Conservation (phyloP, 1,140 invertebrate genomes). For the Drosophila aff. region DNA sequence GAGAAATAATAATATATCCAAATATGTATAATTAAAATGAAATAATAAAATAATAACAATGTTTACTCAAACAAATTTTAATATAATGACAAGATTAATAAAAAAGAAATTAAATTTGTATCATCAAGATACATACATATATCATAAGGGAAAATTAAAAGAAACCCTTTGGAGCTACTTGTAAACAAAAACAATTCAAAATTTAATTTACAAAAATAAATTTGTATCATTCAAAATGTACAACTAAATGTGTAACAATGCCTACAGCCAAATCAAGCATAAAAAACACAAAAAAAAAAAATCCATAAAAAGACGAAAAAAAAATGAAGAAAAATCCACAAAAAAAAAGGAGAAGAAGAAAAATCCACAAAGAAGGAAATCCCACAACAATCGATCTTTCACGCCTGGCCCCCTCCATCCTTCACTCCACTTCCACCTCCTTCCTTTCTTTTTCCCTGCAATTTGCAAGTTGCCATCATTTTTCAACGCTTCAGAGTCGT, state of each 20-base stretch:
- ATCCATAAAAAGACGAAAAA: background rate
- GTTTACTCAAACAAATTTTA: no score
- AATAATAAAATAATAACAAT: no score
- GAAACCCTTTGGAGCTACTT: no score
- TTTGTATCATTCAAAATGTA: background rate
- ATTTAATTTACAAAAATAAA: background rate
- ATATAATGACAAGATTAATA: no score
- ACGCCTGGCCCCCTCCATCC: conserved; percentile 26
- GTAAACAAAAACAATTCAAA: no score
- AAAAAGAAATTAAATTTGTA: no score
- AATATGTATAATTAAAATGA: no score
- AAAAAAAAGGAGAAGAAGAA: background rate
- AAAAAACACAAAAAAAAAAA: background rate
- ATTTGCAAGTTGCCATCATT: conserved; percentile 52
- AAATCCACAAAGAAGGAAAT: background rate
- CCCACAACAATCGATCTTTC: conserved; percentile 45
- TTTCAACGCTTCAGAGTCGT: conserved; percentile 53
- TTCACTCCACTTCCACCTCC: conserved; percentile 2
- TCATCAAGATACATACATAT: no score
- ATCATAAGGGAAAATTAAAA: no score
- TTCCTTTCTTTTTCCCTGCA: conserved; percentile 2
- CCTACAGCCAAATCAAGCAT: background rate
- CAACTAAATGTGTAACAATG: background rate
- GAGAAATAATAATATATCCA: no score
- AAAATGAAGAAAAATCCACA: background rate